These are phyloP conservation scores for Gadus chalcogrammus DNA, from an alignment of 2,113 vertebrate genomes.

Conservation along the genomic window DNA sequence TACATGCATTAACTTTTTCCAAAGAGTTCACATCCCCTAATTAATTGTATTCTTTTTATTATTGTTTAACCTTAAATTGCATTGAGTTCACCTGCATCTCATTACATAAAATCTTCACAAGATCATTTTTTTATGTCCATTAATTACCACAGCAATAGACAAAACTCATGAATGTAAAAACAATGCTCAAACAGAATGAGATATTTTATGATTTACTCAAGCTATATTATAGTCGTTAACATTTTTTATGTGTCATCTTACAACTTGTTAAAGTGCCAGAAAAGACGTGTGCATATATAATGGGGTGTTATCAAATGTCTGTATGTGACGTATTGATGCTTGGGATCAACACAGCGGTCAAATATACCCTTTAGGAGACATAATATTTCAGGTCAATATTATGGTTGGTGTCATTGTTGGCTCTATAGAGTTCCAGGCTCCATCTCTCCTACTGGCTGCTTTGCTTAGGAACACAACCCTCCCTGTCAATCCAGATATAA, in stretches of 20 bases:
- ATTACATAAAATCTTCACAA: conserved; percentile 66
- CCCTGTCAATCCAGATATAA: not conserved
- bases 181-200: conserved; percentile 55
- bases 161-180: conserved; percentile 50
- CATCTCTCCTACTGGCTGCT: conserved; percentile 28
- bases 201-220: conserved; percentile 54
- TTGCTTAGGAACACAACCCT: conserved; percentile 55
- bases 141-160: conserved; percentile 66
- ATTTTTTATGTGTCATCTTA: conserved; percentile 48
- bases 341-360: conserved; percentile 34
- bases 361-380: conserved; percentile 35
- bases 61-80: conserved; percentile 69
- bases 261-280: conserved; percentile 65
- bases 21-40: conserved; percentile 77
- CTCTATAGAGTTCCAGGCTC: conserved; percentile 32
- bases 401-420: conserved; percentile 31
- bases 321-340: conserved; percentile 41
- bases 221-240: conserved; percentile 41
- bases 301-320: conserved; percentile 40
- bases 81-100: conserved; percentile 63
- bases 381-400: conserved; percentile 29
- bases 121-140: conserved; percentile 40
- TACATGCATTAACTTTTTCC: conserved; percentile 95
- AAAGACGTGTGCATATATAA: conserved; percentile 64
- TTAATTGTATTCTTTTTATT: conserved; percentile 60